A percentile compares a stretch with the other conserved stretches of the same genome.
phyloP scores from a whole-genome alignment of 2,113 vertebrate genomes.

The Eulacestoma nigropectus region DNA sequence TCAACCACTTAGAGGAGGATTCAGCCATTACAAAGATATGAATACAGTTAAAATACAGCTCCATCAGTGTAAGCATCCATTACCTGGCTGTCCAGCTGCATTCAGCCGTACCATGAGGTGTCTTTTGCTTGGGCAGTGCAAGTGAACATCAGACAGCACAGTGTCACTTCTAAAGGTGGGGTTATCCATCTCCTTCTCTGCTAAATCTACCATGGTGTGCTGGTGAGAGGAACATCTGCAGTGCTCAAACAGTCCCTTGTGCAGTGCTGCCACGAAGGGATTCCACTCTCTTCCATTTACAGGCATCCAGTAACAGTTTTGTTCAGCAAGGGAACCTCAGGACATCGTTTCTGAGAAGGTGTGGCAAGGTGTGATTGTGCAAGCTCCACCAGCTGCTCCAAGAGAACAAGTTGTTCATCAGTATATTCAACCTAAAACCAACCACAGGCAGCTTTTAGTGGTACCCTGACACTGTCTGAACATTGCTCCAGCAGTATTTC shows the following conservation, averaged over 20 bases:
- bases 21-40: not conserved
- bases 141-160: slow-evolving; percentile 84
- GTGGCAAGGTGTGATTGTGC: not conserved
- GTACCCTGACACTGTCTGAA: not conserved
- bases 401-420: not conserved
- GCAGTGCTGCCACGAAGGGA: not conserved
- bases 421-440: not conserved
- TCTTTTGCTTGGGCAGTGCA: slow-evolving; percentile 73
- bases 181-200: slow-evolving; percentile 70
- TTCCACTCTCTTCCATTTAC: not conserved
- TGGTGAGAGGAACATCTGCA: not conserved
- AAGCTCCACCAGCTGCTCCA: not conserved
- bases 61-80: not conserved
- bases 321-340: not conserved
- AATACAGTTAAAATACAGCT: not conserved
- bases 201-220: not conserved
- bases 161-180: slow-evolving; percentile 78
- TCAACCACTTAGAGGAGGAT: not conserved
- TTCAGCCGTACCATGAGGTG: slow-evolving; percentile 86
- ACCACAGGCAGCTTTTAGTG: not conserved
- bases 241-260: not conserved
- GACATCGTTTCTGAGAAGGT: not conserved
- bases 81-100: slow-evolving; percentile 82
- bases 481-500: not conserved
- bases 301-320: not conserved